Evolutionary conservation across 2,113 vertebrate genomes (phyloP), one percentile per base, ranked within the genome.

Genomic region (Labeo catla): DNA sequence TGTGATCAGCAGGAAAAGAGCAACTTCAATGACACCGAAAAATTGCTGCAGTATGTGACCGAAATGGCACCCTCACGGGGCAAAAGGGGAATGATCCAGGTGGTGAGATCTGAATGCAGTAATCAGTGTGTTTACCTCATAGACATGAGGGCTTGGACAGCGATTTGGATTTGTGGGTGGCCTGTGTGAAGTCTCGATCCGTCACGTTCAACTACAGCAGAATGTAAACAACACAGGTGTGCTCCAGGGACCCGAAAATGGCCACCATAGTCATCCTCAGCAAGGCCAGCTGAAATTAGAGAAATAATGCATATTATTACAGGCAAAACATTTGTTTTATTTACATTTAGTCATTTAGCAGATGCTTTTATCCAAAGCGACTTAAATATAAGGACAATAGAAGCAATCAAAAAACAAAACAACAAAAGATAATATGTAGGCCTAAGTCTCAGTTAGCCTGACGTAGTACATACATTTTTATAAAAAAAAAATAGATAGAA

Each of bases 171-270:
- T 83, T 61, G 87, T 90, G 87, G 89, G 89, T 90, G 89, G 89
- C 77, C 89, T 34, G 47, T 78, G 82, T n/a, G 49, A 76, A 73
- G 23, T n/a, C 68, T 85, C 72, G 63, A 83, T 88, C 82, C 39
- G 87, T 88, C 89, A 87, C 85, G 73, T 85, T 83, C 78, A 45
- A 50, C 82, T 73, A 19, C 63, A 49, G 70, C 49, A 52, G 19
- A 90, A 86, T 81, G 52, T 84, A 87, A 89, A 86, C 78, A 90
- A 59, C 61, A 87, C 87, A 88, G 89, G 89, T 90, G 85, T 77
- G 81, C 74, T 52, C 65, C 5, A 36, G 63, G 34, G 59, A 85
- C 15, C 43, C n/a, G 11, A 43, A 72, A 54, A 78, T 36, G 78
- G 52, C 70, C 23, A 15, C 61, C 21, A 73, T 23, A 36, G 76